Evolutionary conservation across 2,113 vertebrate genomes (phyloP).

Genomic region (Bubo blakistoni): DNA sequence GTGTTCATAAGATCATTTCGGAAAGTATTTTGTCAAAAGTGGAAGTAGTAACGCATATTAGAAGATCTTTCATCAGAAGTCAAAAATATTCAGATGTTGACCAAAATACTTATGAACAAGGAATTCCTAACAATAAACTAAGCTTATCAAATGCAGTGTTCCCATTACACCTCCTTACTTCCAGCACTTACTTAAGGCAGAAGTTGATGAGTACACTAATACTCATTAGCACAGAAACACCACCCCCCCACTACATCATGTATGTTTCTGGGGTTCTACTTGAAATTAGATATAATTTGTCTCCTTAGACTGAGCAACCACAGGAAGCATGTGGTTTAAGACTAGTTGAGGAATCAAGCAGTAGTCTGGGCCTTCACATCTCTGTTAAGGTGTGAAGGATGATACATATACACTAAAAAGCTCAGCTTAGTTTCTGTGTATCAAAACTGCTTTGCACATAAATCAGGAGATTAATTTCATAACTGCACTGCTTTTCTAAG

Average conservation of each 20-base stretch:
- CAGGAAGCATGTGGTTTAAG: not conserved
- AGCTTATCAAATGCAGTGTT: not conserved
- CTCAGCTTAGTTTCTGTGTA: not conserved
- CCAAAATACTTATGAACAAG: not conserved
- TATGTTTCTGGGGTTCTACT: not conserved
- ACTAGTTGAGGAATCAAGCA: not conserved
- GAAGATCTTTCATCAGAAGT: not conserved
- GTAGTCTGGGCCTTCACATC: not conserved
- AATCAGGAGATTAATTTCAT: not conserved
- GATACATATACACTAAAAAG: rapidly evolving
- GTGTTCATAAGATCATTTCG: not conserved
- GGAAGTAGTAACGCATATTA: not conserved
- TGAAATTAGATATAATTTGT: not conserved
- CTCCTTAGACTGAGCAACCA: not conserved
- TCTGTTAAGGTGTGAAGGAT: not conserved
- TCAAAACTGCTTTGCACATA: not conserved
- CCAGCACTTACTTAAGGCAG: not conserved
- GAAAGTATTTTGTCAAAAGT: not conserved
- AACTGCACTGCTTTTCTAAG: not conserved
- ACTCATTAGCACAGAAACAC: not conserved
- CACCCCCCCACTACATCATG: rapidly evolving
- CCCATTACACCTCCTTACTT: not conserved
- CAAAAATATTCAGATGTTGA: not conserved
- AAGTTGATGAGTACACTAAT: not conserved
- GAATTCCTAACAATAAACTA: not conserved